Conservation (phyloP, 2,113 vertebrate genomes). For the Felis chaus region DNA sequence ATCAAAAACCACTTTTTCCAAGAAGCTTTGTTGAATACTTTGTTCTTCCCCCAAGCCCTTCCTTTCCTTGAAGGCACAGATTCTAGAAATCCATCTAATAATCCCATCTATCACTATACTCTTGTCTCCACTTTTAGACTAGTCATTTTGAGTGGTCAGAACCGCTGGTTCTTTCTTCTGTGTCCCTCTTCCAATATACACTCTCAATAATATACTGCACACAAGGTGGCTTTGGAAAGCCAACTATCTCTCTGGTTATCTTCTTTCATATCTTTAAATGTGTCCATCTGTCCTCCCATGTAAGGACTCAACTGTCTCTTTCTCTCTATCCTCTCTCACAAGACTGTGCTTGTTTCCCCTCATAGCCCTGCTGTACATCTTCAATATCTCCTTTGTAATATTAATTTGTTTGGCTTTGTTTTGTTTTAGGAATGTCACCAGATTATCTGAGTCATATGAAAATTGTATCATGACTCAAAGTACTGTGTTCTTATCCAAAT, state of each 20-base stretch:
- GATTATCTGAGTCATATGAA: background rate
- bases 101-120: background rate
- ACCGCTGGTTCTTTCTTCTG: background rate
- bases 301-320: background rate
- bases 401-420: background rate
- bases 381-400: background rate
- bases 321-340: background rate
- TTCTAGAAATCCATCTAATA: background rate
- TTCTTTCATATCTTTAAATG: background rate
- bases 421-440: background rate
- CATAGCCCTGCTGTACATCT: background rate
- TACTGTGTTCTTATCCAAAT: background rate
- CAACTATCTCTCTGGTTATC: background rate
- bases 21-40: background rate
- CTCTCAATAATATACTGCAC: background rate
- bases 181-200: background rate
- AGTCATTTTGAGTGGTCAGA: background rate
- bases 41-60: background rate
- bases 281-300: background rate
- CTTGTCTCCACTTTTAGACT: background rate
- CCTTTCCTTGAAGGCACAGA: conserved; percentile 3
- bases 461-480: background rate
- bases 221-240: background rate
- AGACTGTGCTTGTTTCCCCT: background rate
- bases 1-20: background rate